Evolutionary conservation across 2,888 invertebrate genomes (phyloP), one percentile per base, ranked within the genome.

Genomic region (Coleophora deauratella): DNA sequence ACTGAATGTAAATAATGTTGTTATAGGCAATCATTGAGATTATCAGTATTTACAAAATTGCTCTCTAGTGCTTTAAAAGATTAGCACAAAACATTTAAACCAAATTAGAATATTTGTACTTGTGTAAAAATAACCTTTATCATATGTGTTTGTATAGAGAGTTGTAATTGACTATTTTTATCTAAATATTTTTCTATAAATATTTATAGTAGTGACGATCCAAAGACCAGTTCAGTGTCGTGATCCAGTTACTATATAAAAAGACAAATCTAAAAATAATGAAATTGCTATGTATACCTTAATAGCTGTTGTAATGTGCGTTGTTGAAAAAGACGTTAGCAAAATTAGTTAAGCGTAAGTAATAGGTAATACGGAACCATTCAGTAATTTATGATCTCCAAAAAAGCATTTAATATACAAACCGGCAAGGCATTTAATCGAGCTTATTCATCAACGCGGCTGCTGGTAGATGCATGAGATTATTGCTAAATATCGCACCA

Each of bases 131-230:
- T 21, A 21, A 21, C 21, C 3, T 21, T 4, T 21, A 21, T 55
- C 47, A 50, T 60, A 55, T 59, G 57, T 57, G 63, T 68, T 64
- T 79, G 76, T 81, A 79, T 73, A 79, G 77, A 81, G 75, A 80
- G 66, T 60, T 49, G 42, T 57, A 52, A 57, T 58, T 55, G 66
- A 60, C 78, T 81, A 81, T 80, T 80, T 81, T 80, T 77, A 68
- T 72, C 63, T 53, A 69, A 65, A 64, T 80, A 80, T 80, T 80
- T 81, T 81, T 81, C 71, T 81, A 80, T 63, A 62, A 54, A 10
- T 31, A n/a, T 31, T 31, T 28, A 8, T 28, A 28, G 10, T 28
- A 9, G 45, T 56, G 54, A 56, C 54, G 59, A 62, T 57, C 58
- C 57, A 52, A 39, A 14, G 37, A 39, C 51, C 45, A 54, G 44